These are phyloP conservation scores for Heterochromis multidens DNA, from an alignment of 2,113 vertebrate genomes.

Conservation along the genomic window DNA sequence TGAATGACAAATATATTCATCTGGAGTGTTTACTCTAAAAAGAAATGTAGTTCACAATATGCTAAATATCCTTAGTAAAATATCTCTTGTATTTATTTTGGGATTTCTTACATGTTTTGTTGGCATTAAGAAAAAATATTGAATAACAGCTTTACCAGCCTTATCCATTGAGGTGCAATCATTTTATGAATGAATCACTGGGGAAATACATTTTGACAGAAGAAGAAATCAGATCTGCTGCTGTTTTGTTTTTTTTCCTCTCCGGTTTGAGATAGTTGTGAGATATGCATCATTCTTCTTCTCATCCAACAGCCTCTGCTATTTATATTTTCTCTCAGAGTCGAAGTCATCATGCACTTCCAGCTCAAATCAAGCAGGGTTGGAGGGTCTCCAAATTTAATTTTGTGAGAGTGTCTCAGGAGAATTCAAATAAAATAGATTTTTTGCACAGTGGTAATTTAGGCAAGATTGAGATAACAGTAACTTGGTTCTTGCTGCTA, in stretches of 20 bases:
- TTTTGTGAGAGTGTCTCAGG: neutral
- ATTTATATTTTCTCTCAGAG: conserved; percentile 4
- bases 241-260: neutral
- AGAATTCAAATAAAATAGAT: neutral
- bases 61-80: neutral
- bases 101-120: neutral
- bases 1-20: neutral
- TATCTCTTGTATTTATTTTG: neutral
- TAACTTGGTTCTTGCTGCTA: neutral
- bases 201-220: neutral
- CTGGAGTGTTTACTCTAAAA: neutral
- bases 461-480: neutral
- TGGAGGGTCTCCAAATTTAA: conserved; percentile 6
- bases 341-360: neutral
- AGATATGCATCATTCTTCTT: neutral
- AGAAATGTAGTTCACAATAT: neutral
- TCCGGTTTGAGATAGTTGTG: neutral
- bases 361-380: neutral
- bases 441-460: conserved; percentile 1
- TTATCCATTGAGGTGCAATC: neutral
- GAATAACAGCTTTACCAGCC: neutral
- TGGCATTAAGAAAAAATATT: neutral
- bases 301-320: neutral
- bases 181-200: neutral
- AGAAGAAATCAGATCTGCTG: neutral